These are phyloP conservation scores for Lepus timidus DNA, from an alignment of 2,113 vertebrate species.

Conservation along the genomic window DNA sequence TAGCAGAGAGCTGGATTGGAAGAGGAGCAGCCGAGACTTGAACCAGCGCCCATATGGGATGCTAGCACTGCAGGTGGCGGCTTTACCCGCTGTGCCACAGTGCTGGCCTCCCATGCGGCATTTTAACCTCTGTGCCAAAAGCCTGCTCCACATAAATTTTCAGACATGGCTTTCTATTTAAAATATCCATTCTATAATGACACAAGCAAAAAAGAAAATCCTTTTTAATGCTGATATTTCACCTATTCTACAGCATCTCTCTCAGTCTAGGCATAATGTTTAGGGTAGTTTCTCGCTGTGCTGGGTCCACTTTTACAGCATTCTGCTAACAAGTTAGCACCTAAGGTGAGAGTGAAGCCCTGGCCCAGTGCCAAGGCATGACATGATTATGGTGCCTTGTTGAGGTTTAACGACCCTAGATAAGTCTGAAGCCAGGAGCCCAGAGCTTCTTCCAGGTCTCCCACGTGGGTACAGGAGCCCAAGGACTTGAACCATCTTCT, in stretches of 20 bases:
- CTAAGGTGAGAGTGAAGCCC: background rate
- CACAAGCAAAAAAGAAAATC: background rate
- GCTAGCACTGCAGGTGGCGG: too few species aligned
- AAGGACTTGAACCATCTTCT: too few species aligned
- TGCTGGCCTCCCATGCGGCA: too few species aligned
- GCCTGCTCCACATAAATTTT: background rate
- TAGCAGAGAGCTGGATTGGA: too few species aligned
- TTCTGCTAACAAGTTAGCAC: constrained; percentile 11
- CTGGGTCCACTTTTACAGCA: background rate
- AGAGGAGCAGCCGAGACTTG: too few species aligned
- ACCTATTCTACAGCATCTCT: background rate
- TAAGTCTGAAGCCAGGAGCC: background rate
- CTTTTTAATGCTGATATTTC: background rate
- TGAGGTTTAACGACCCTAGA: background rate
- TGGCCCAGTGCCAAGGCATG: background rate
- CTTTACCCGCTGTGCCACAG: too few species aligned
- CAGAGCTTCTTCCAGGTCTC: too few species aligned
- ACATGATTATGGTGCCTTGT: background rate
- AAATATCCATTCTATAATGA: background rate
- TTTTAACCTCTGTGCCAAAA: too few species aligned
- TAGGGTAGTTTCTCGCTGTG: background rate
- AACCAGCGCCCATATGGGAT: too few species aligned
- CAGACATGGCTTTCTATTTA: background rate
- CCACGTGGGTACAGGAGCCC: too few species aligned
- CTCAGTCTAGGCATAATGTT: background rate